phyloP scores from a whole-genome alignment of 2,888 invertebrate genomes.

The Pachydiplax longipennis region DNA sequence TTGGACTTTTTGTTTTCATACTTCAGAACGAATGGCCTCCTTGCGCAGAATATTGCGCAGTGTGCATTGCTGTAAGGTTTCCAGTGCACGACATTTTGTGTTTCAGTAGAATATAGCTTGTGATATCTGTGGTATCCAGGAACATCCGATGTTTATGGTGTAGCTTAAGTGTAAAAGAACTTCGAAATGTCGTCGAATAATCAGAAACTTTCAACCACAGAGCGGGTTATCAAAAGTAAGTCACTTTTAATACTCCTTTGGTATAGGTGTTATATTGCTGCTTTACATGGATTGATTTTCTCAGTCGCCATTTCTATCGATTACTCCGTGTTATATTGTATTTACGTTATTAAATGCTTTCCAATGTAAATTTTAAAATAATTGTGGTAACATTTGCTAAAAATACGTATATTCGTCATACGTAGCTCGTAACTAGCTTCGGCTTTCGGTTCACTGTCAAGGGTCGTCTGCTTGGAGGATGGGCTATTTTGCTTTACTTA shows the following conservation, averaged over 20 bases:
- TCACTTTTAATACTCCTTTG: slow-evolving; percentile 53
- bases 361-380: not conserved
- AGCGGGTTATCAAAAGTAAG: slow-evolving; percentile 94
- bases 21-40: slow-evolving; percentile 36
- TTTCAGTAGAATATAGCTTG: slow-evolving; percentile 46
- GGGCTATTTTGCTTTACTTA: not conserved
- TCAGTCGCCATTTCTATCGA: slow-evolving; percentile 65
- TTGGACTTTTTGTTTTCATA: not conserved
- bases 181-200: slow-evolving; percentile 78
- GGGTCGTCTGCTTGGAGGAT: slow-evolving; percentile 45
- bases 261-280: slow-evolving; percentile 54
- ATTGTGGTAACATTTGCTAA: not conserved
- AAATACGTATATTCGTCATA: slow-evolving; percentile 14
- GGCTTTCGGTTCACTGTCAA: slow-evolving; percentile 34
- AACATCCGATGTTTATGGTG: slow-evolving; percentile 66
- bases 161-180: slow-evolving; percentile 62
- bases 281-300: slow-evolving; percentile 64
- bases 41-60: slow-evolving; percentile 45
- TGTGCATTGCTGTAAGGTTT: slow-evolving; percentile 46
- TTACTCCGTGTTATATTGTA: slow-evolving; percentile 52
- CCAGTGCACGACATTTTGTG: slow-evolving; percentile 47
- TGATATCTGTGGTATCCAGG: slow-evolving; percentile 57
- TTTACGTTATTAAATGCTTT: slow-evolving; percentile 3
- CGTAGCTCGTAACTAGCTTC: slow-evolving; percentile 35
- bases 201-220: slow-evolving; percentile 91